A percentile compares a stretch with the other conserved stretches of the same genome.
phyloP scores from a whole-genome alignment of 2,113 vertebrate species.

The Sorex araneus region DNA sequence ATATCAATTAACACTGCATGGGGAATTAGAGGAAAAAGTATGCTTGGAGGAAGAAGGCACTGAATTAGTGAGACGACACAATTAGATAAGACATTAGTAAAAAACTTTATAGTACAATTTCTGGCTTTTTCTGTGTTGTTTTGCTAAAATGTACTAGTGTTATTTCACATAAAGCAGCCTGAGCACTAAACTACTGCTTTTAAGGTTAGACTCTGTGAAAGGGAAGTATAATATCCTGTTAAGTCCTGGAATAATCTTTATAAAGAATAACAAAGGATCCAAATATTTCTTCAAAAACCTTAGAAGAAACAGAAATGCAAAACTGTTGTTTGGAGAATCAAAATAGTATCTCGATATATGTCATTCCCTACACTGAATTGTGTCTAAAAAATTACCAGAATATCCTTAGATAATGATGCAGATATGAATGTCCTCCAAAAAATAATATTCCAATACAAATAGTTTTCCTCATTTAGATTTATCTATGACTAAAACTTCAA shows the following conservation, averaged over 20 bases:
- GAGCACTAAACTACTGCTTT: slow-evolving; percentile 50
- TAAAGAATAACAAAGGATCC: slow-evolving; percentile 22
- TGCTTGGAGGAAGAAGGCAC: slow-evolving; percentile 80
- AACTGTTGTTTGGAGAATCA: slow-evolving; percentile 59
- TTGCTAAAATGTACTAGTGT: slow-evolving; percentile 61
- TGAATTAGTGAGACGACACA: slow-evolving; percentile 75
- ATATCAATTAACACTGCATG: slow-evolving; percentile 29
- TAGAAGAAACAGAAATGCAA: slow-evolving; percentile 51
- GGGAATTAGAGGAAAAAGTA: slow-evolving; percentile 29
- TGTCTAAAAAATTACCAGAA: slow-evolving; percentile 45
- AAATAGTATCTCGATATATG: neutral
- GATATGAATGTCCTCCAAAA: slow-evolving; percentile 23
- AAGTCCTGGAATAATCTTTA: slow-evolving; percentile 45
- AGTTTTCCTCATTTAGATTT: slow-evolving; percentile 48
- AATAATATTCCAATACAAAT: slow-evolving; percentile 59
- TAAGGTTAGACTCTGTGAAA: slow-evolving; percentile 56
- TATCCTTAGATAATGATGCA: neutral
- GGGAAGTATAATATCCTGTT: neutral
- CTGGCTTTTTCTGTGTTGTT: slow-evolving; percentile 65
- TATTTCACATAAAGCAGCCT: slow-evolving; percentile 64
- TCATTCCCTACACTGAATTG: no score
- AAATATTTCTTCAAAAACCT: slow-evolving; percentile 57
- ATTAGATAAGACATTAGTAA: slow-evolving; percentile 55
- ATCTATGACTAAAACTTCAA: slow-evolving; percentile 64
- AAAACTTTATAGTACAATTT: slow-evolving; percentile 62